A percentile compares a stretch with the other conserved stretches of the same genome.
phyloP scores from a whole-genome alignment of 1,140 invertebrate genomes.

The Drosophila nannoptera region DNA sequence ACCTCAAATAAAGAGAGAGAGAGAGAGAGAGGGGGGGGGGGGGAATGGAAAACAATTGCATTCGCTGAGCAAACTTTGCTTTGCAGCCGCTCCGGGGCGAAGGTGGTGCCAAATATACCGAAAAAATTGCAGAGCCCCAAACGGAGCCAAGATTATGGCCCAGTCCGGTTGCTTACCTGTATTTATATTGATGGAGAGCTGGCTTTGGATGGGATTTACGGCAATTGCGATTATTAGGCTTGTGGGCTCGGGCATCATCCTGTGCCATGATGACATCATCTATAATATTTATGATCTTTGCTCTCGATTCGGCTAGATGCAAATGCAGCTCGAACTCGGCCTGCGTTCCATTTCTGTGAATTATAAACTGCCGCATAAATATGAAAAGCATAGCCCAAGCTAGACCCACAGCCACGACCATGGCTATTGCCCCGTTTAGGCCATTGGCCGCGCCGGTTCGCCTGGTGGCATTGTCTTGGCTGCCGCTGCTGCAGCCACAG shows the following conservation, averaged over 20 bases:
- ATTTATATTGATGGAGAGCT: no score
- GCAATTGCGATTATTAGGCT: no score
- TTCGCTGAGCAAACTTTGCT: conserved; percentile 65
- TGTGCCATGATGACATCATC: no score
- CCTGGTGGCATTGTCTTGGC: conserved; percentile 65
- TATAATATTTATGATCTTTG: no score
- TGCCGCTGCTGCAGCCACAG: conserved; percentile 1
- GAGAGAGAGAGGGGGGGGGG: no score
- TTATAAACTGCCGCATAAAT: conserved; percentile 25
- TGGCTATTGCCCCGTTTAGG: conserved; percentile 11
- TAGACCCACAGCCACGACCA: conserved; percentile 1
- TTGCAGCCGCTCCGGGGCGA: conserved; percentile 34
- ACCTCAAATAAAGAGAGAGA: conserved; percentile 20
- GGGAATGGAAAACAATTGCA: background rate
- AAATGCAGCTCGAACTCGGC: background rate
- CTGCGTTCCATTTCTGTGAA: conserved; percentile 5
- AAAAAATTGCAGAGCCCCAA: conserved; percentile 17
- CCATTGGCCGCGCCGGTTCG: background rate
- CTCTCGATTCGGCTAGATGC: background rate
- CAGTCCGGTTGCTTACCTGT: no score
- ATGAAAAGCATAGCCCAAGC: conserved; percentile 11
- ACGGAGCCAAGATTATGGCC: conserved; percentile 7
- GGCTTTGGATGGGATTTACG: no score
- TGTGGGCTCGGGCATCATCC: no score
- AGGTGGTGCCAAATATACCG: conserved; percentile 41